A percentile compares a stretch with the other conserved stretches of the same genome.
Evolutionary conservation across 2,888 invertebrate genomes (phyloP).

Genomic region (Zele albiditarsus): DNA sequence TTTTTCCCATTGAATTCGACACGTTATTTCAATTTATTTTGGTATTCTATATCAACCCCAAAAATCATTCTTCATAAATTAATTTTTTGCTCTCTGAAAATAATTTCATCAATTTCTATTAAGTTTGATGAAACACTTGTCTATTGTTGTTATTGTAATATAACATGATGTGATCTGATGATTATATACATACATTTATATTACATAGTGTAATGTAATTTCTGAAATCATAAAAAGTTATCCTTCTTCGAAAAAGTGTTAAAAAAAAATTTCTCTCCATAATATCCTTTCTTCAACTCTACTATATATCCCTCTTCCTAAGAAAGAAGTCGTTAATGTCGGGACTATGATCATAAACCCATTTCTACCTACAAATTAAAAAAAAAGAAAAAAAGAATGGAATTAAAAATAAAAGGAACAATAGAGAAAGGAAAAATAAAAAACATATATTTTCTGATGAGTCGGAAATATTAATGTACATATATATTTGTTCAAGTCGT

Average conservation of each 20-base stretch:
- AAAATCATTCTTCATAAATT: no score
- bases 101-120: background rate
- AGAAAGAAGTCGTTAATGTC: constrained; percentile 21
- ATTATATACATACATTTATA: background rate
- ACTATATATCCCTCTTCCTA: constrained; percentile 10
- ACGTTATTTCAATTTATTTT: no score
- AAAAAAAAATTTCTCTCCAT: constrained; percentile 11
- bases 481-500: background rate
- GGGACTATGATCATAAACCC: constrained; percentile 11
- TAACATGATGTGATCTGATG: background rate
- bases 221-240: constrained; percentile 24
- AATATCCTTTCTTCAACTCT: constrained; percentile 1
- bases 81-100: background rate
- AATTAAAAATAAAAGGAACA: background rate
- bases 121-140: background rate
- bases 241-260: constrained; percentile 27
- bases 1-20: no score
- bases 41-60: no score
- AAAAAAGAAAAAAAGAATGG: background rate
- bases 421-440: background rate
- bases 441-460: background rate
- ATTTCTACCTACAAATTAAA: constrained; percentile 7
- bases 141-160: background rate
- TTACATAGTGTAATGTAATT: constrained; percentile 21
- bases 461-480: background rate